These are phyloP conservation scores for Petrocephalus sullivani DNA, from an alignment of 2,797 vertebrate genomes.

Conservation along the genomic window DNA sequence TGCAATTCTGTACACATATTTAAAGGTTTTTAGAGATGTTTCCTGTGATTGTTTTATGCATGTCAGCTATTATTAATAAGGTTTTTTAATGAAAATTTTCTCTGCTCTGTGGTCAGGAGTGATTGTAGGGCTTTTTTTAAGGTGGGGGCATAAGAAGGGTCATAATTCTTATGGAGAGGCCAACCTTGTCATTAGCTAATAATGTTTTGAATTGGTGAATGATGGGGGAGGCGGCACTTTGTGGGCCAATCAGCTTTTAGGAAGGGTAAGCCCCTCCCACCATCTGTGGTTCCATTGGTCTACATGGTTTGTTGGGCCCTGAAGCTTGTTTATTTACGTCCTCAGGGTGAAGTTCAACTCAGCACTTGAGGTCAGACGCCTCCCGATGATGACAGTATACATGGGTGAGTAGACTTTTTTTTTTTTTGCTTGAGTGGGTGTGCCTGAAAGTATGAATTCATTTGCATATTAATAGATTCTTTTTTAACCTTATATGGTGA, in stretches of 20 bases:
- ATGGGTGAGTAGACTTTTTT: constrained; percentile 60
- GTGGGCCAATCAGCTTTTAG: not conserved
- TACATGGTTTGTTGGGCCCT: not conserved
- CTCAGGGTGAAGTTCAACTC: constrained; percentile 61
- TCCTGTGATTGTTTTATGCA: no score
- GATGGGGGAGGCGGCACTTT: not conserved
- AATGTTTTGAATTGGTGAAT: not conserved
- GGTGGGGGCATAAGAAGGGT: not conserved
- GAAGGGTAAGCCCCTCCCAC: not conserved
- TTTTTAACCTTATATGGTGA: not conserved
- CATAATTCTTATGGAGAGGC: not conserved
- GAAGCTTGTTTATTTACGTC: constrained; percentile 23
- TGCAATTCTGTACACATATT: no score
- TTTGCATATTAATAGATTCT: constrained; percentile 16
- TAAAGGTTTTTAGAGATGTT: no score
- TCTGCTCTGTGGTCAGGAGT: not conserved
- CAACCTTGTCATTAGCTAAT: not conserved
- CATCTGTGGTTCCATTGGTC: not conserved
- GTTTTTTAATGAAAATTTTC: no score
- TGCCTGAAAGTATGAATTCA: not conserved
- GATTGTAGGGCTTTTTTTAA: no score
- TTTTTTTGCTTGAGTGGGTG: not conserved
- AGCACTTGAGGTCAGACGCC: constrained; percentile 63
- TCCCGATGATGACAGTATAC: constrained; percentile 81
- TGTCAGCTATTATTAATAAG: no score